phyloP scores from a whole-genome alignment of 37 sponge, comb jelly and placozoan species.

The Ephydatia muelleri region DNA sequence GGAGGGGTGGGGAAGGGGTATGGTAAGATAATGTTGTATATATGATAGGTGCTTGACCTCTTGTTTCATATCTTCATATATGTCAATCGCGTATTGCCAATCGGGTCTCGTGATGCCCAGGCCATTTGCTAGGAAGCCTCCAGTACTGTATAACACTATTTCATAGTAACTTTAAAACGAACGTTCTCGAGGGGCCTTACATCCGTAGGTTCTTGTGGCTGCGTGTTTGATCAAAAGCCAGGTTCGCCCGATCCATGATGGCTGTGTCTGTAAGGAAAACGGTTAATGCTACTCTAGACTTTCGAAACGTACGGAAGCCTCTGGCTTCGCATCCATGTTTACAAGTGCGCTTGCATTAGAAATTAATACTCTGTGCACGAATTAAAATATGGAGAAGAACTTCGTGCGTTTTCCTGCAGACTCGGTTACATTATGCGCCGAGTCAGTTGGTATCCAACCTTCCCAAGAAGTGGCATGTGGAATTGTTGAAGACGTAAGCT shows the following conservation, averaged over 20 bases:
- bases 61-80: constrained; percentile 58
- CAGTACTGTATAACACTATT: constrained; percentile 39
- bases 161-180: neutral
- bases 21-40: too few species aligned
- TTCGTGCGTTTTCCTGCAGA: constrained; percentile 41
- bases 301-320: neutral
- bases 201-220: neutral
- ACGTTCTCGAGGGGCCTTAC: neutral
- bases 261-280: neutral
- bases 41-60: neutral
- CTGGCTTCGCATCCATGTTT: neutral
- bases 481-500: constrained; percentile 72
- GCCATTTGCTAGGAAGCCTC: constrained; percentile 53
- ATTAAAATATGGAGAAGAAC: neutral
- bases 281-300: neutral
- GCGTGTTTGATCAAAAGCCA: neutral
- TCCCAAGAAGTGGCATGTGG: constrained; percentile 36
- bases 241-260: neutral
- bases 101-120: constrained; percentile 66
- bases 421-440: constrained; percentile 48
- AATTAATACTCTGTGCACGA: neutral
- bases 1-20: neutral
- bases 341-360: neutral
- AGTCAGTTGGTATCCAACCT: constrained; percentile 39
- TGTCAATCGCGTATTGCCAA: constrained; percentile 73